A percentile compares a stretch with the other conserved stretches of the same genome.
Conservation (phyloP, 2,797 vertebrate genomes). For the Aulostomus chinensis region DNA sequence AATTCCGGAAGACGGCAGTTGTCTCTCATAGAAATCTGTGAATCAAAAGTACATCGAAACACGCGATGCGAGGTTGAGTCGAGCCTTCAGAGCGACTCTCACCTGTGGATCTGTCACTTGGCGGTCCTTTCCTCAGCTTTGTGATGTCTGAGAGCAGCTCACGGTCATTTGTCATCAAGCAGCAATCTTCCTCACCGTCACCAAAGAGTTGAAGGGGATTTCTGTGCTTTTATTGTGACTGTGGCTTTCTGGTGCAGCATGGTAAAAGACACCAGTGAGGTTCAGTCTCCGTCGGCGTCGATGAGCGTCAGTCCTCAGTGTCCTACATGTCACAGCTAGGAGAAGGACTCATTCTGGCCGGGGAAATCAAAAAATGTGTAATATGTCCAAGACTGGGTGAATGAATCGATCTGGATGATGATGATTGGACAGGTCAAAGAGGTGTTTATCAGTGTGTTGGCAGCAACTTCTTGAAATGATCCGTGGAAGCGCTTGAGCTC, state of each 20-base stretch:
- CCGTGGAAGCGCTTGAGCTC: constrained; percentile 6
- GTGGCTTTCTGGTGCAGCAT: too few relatives aligned
- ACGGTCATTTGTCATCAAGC: too few relatives aligned
- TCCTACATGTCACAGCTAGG: not conserved
- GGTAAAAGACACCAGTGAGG: too few relatives aligned
- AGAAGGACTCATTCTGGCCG: accelerated
- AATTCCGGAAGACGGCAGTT: not conserved
- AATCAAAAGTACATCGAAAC: constrained; percentile 50
- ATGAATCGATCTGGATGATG: not conserved
- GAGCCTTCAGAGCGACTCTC: constrained; percentile 1
- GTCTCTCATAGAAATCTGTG: constrained; percentile 5
- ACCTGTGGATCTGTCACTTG: too few relatives aligned
- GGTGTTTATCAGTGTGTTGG: not conserved
- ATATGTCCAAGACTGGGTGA: not conserved
- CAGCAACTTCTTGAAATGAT: not conserved
- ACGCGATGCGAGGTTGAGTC: too few relatives aligned
- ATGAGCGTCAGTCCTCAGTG: too few relatives aligned
- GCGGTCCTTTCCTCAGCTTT: too few relatives aligned
- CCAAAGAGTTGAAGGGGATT: too few relatives aligned
- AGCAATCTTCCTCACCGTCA: too few relatives aligned
- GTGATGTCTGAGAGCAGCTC: too few relatives aligned
- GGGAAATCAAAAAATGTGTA: constrained; percentile 3
- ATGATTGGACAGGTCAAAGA: not conserved
- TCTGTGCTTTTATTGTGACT: too few relatives aligned
- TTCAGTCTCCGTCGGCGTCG: too few relatives aligned